Conservation (phyloP, 2,113 vertebrate genomes). For the Actenoides lindsayi region DNA sequence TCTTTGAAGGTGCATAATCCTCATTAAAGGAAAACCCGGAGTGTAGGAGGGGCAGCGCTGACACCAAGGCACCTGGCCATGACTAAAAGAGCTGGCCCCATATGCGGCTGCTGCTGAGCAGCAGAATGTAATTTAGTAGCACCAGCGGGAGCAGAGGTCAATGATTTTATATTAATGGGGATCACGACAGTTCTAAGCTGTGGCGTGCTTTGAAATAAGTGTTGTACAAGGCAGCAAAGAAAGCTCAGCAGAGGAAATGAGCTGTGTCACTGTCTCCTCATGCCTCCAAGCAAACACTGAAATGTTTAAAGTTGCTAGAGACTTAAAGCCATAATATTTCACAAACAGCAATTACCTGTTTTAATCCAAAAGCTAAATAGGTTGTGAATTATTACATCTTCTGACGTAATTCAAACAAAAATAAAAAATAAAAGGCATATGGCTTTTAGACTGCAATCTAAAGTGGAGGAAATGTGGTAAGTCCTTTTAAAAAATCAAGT, state of each 20-base stretch:
- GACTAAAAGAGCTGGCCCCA: constrained; percentile 79
- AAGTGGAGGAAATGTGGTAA: not conserved
- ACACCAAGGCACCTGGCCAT: constrained; percentile 82
- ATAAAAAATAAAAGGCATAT: not conserved
- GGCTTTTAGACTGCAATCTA: not conserved
- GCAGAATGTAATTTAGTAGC: constrained; percentile 85
- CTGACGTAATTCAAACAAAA: not conserved
- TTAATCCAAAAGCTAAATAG: constrained; percentile 40
- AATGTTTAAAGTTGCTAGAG: constrained; percentile 57
- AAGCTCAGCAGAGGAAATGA: constrained; percentile 81
- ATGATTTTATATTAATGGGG: constrained; percentile 89
- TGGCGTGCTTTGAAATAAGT: constrained; percentile 84
- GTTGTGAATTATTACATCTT: constrained; percentile 4
- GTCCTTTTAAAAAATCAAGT: not conserved
- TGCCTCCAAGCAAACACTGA: constrained; percentile 74
- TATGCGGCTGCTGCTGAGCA: constrained; percentile 81
- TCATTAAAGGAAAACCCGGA: constrained; percentile 79
- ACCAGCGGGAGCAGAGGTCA: constrained; percentile 84
- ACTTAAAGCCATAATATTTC: constrained; percentile 68
- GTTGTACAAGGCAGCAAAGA: constrained; percentile 81
- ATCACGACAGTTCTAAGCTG: constrained; percentile 84
- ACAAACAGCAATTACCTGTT: constrained; percentile 71
- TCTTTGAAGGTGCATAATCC: constrained; percentile 81
- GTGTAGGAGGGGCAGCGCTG: constrained; percentile 73
- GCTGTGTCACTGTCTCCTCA: constrained; percentile 78